Base-by-base conservation (phyloP, 1,140 invertebrate species). In the Pseudomyrmex pallidus region DNA sequence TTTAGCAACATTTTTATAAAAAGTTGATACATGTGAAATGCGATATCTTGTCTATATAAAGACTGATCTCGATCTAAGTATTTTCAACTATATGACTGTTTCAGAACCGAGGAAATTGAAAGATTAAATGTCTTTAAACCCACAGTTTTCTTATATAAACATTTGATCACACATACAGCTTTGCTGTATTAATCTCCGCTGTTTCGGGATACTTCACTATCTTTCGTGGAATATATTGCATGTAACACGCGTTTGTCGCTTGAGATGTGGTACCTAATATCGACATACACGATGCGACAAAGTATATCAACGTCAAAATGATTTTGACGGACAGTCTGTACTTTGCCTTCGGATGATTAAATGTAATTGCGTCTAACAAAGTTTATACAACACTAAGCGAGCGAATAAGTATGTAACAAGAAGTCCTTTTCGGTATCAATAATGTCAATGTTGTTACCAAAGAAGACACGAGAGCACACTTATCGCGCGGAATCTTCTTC, bases 351-450 rank as follows among this genome's bases (percentile, higher is more conserved):
- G 25, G 44, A 48, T 59, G 66, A 80, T 80, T 20, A 59, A 61
- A 44, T 17, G 20, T 61, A 66, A 80, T 80, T 72, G 54, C 76
- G 44, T 10, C 44, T 72, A 72, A 80, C 76, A 25, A 72, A 46
- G 12, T 72, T 12, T 20, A 12, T 78, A 70, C 76, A 70, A 50
- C 56, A 48, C 64, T 13, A 66, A 67, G 35, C 25, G 76, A 78
- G 20, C 52, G 10, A 22, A 2, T 44, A 48, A 80, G 64, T 20
- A 68, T 22, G 52, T 57, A 70, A 80, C 10, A 25, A 61, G 76
- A 80, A 22, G 44, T 72, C 35, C 44, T 59, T 48, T 80, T 80
- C 44, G 17, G n/a, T 35, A 78, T 46, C 63, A 78, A 25, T 54
- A 70, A 70, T 59, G 15, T 78, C 63, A 78, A 68, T 57, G 74